These are phyloP conservation scores for Tuta absoluta DNA, from an alignment of 2,888 invertebrate genomes.

Conservation along the genomic window DNA sequence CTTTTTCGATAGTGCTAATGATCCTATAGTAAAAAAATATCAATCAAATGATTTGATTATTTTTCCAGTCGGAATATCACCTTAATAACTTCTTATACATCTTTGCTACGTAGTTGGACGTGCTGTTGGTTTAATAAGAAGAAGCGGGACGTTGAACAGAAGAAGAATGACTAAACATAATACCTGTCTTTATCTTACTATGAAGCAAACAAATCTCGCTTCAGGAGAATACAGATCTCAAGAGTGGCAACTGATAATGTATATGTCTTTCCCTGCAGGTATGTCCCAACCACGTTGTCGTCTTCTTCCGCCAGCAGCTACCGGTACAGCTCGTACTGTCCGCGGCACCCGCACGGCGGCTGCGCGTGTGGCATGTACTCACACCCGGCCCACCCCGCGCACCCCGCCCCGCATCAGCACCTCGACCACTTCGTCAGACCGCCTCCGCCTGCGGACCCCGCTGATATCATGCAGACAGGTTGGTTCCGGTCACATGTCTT, in stretches of 20 bases:
- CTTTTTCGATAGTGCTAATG: too few species aligned
- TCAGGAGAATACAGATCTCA: background rate
- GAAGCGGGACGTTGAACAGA: too few species aligned
- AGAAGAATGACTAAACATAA: too few species aligned
- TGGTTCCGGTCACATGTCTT: too few species aligned
- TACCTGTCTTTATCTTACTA: too few species aligned
- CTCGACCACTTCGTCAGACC: constrained; percentile 79
- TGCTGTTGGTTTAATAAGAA: too few species aligned
- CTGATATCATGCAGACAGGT: constrained; percentile 78
- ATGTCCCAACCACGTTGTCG: constrained; percentile 78
- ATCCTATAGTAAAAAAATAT: too few species aligned
- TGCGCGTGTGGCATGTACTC: constrained; percentile 85
- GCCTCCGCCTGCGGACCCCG: constrained; percentile 73
- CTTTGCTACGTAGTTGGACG: too few species aligned
- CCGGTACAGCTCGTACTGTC: constrained; percentile 83
- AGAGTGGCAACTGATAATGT: background rate
- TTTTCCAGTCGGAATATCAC: too few species aligned
- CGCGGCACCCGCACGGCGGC: constrained; percentile 87
- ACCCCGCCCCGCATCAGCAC: constrained; percentile 79
- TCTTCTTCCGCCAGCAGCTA: constrained; percentile 72
- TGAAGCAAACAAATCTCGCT: too few species aligned
- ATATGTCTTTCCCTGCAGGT: constrained; percentile 66
- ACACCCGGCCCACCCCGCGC: constrained; percentile 75
- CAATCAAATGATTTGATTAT: too few species aligned
- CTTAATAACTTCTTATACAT: too few species aligned